Percentiles rank a stretch among this genome's conserved stretches.
These are phyloP conservation scores for Piezodorus guildinii DNA, from an alignment of 1,140 invertebrate species.

Conservation along the genomic window DNA sequence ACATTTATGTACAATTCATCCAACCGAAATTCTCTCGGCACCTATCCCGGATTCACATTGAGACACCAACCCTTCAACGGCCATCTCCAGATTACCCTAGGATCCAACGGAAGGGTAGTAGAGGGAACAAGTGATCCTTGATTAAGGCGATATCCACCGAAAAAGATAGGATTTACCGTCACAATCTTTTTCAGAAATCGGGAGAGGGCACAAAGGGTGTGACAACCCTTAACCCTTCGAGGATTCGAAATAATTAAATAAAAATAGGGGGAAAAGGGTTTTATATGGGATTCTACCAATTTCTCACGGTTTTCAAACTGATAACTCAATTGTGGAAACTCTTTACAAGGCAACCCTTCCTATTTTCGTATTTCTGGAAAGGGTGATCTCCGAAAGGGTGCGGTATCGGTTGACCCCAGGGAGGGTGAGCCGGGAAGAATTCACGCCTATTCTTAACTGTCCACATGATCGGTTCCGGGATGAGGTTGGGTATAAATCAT, in stretches of 20 bases:
- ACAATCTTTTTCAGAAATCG: neutral
- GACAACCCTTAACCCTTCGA: neutral
- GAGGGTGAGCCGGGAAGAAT: too few relatives aligned
- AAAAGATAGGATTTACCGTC: neutral
- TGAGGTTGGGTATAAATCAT: neutral
- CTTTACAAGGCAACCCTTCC: slow-evolving; percentile 3
- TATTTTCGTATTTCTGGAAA: neutral
- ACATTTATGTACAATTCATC: too few relatives aligned
- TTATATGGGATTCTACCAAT: neutral
- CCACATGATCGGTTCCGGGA: neutral
- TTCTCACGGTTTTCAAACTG: slow-evolving; percentile 2
- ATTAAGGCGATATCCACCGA: neutral
- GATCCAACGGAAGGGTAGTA: neutral
- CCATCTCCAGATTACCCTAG: too few relatives aligned
- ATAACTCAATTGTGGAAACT: neutral
- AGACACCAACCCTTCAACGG: too few relatives aligned
- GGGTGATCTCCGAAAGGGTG: neutral
- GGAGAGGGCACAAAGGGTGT: slow-evolving; percentile 4
- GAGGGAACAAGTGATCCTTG: slow-evolving; percentile 8
- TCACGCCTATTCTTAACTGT: slow-evolving; percentile 1
- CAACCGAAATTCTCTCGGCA: too few relatives aligned
- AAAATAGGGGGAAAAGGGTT: neutral
- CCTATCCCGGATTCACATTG: too few relatives aligned
- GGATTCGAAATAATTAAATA: neutral
- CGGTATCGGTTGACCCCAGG: neutral